Evolutionary conservation across 1,140 invertebrate genomes (phyloP), one percentile per base, ranked within the genome.

Genomic region (Caenorhabditis latens): DNA sequence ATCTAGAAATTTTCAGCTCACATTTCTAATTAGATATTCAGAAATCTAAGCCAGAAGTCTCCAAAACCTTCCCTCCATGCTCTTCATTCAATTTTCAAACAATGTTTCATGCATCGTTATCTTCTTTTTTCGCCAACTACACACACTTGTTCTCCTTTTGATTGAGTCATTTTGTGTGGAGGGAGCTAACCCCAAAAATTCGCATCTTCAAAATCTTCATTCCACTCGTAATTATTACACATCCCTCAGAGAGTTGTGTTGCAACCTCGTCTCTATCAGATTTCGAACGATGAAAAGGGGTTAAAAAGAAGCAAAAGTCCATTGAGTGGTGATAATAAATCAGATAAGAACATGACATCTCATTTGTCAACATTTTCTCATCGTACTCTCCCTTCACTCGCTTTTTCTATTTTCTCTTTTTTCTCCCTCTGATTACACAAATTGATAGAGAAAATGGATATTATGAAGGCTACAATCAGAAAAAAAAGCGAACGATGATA

Each of bases 311-410:
- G 71, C 50, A 32, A 58, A 79, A 79, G 71, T 19, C 71, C 71
- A 46, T 79, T 53, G 71, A 79, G 43, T 79, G 46, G 71, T 79
- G 71, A 79, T 79, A 79, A 79, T 79, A 79, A 79, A 79, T 79
- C 71, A 79, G 46, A 79, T 79, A 79, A 71, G 65, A 71, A 71
- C 65, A 71, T 48, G 71, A 79, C 71, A 79, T 79, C 46, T 9
- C 71, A 50, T 79, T 79, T 50, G 71, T 50, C 46, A 79, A 79
- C 71, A 79, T 79, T 79, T 79, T 79, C 71, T 53, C 71, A 79
- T 79, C 46, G 71, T 79, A 79, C 71, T 50, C 43, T 32, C 2
- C 32, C 21, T 40, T 79, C 71, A 79, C 67, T 71, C 57, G n/a
- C 57, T n/a, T n/a, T 58, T 8, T n/a, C 61, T 63, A 11, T 9